Evolutionary conservation across 2,888 invertebrate genomes (phyloP), one percentile per base, ranked within the genome.

Genomic region (Trissolcus japonicus): DNA sequence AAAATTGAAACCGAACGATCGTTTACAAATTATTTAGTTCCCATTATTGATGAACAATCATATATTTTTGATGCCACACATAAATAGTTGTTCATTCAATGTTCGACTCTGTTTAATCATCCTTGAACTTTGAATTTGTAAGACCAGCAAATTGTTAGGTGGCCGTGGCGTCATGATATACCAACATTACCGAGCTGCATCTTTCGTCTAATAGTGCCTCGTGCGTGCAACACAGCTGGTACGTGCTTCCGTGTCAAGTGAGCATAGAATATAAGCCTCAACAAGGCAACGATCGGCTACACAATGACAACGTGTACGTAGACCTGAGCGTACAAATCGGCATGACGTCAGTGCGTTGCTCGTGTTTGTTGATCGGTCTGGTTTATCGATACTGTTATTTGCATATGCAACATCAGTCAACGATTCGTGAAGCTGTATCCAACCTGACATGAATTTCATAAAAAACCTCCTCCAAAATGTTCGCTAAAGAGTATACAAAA

Each of bases 151-250:
- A 25, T 25, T 25, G 25, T 25, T 25, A 25, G 25, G 4, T 25
- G 25, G 0, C 25, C 25, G 25, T 25, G 4, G 4, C 25, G 25
- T 25, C 25, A 25, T 25, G 2, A 25, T 25, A 25, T 25, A 25
- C 25, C 25, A 29, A 54, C 69, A 76, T 69, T 76, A 76, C 68
- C 25, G 65, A 63, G 21, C 46, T 69, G 60, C 60, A 54, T 56
- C 67, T 63, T 75, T 59, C 41, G 50, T 74, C 75, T 68, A 75
- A 68, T 75, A 75, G 46, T 43, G 56, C 66, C 60, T 46, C 59
- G 46, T 16, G 41, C 53, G n/a, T 63, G 48, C 59, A 40, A 43
- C 56, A 54, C 57, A 67, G 57, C 53, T 25, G 50, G 56, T 67
- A 74, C 74, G 68, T 63, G 74, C 2, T 25, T 4, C 25, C 25